A percentile compares a stretch with the other conserved stretches of the same genome.
Conservation (phyloP, 2,888 invertebrate genomes). For the Leptogaster cylindrica region DNA sequence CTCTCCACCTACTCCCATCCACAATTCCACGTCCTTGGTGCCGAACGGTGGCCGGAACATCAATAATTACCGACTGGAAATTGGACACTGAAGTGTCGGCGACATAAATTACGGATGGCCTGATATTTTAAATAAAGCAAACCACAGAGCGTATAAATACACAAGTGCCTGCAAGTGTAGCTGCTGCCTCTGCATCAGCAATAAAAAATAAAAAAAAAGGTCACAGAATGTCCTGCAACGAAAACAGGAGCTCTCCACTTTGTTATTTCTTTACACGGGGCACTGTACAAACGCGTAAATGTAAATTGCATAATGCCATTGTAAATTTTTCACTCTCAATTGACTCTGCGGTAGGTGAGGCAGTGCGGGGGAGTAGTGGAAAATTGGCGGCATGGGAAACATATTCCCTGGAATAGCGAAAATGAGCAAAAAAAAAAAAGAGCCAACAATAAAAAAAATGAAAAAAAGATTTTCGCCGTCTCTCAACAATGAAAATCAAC, state of each 20-base stretch:
- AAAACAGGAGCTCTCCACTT: constrained; percentile 16
- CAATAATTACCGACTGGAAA: constrained; percentile 22
- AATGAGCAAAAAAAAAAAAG: constrained; percentile 33
- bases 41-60: no score
- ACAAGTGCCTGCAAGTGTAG: background rate
- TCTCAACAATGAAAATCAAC: constrained; percentile 37
- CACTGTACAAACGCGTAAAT: constrained; percentile 7
- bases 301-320: constrained; percentile 35
- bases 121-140: constrained; percentile 23
- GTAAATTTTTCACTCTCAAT: constrained; percentile 31
- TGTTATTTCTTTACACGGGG: constrained; percentile 22
- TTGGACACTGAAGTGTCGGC: constrained; percentile 10
- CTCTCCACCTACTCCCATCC: no score
- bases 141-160: constrained; percentile 21
- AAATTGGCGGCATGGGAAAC: constrained; percentile 27
- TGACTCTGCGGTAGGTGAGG: constrained; percentile 26
- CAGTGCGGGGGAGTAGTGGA: background rate
- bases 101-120: constrained; percentile 19
- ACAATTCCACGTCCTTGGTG: no score
- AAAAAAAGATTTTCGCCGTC: constrained; percentile 6
- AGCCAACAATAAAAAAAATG: no score
- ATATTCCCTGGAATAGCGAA: constrained; percentile 11
- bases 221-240: constrained; percentile 14
- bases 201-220: constrained; percentile 21
- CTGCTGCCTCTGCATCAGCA: constrained; percentile 9